A percentile compares a stretch with the other conserved stretches of the same genome.
These are phyloP conservation scores for Anguilla megastoma DNA, from an alignment of 2,797 vertebrate genomes.

Conservation along the genomic window DNA sequence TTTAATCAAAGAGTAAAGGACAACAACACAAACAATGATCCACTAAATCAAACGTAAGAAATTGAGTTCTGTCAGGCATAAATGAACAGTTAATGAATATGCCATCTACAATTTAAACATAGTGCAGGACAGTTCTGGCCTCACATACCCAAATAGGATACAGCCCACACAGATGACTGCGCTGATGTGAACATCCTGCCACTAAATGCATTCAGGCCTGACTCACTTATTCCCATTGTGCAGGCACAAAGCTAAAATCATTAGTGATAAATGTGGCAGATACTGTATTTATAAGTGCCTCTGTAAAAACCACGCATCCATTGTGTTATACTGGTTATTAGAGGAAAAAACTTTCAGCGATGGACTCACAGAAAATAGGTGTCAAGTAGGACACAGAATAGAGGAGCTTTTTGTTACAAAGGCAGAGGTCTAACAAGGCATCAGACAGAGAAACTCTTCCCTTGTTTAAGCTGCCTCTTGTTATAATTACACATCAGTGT, in stretches of 20 bases:
- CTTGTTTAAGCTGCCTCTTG: not conserved
- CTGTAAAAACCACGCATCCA: not conserved
- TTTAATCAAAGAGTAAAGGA: slow-evolving; percentile 1
- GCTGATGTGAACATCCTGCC: not conserved
- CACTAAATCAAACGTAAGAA: not conserved
- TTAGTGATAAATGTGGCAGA: not conserved
- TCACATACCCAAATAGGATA: not conserved
- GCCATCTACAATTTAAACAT: not conserved
- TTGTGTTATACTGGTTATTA: not conserved
- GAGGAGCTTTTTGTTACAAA: not conserved
- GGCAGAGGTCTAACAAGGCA: not conserved
- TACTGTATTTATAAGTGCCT: not conserved
- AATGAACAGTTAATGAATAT: slow-evolving; percentile 2
- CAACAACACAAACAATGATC: not conserved
- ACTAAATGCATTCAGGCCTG: not conserved
- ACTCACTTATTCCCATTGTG: not conserved
- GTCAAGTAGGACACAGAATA: not conserved
- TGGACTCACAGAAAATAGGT: not conserved
- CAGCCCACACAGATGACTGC: not conserved
- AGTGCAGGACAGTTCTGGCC: not conserved
- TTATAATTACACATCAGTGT: not conserved
- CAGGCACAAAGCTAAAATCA: not conserved
- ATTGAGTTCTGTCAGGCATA: not conserved
- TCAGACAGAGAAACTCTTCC: not conserved
- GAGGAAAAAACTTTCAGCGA: not conserved